Base-by-base conservation (phyloP, 2,888 invertebrate species). In the Ptilodon capucinus region DNA sequence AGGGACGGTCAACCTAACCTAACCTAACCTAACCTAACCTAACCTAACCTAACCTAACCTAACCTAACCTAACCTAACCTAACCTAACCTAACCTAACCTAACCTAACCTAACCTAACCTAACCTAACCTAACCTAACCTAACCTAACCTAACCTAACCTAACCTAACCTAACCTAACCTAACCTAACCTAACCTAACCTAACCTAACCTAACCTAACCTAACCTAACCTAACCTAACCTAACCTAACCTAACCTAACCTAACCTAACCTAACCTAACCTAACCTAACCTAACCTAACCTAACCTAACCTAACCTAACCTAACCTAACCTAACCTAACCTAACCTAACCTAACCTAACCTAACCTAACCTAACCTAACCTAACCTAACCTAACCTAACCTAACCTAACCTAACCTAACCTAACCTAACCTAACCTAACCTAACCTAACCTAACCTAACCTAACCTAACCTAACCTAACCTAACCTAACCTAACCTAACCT, bases 331-430 rank as follows among this genome's bases (percentile, higher is more conserved):
- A 25, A 42, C 25, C 18, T 42, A 43, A 43, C 43, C 32, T 16
- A 43, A 34, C 32, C 34, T 35, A 34, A 32, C 35, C 32, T 34
- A 32, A 32, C 43, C 36, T 34, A 43, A 43, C 43, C 43, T 43
- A 46, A 42, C 42, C 42, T 42, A 42, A 42, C 42, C 42, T 42
- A 42, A 45, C 30, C 46, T 25, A 38, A 39, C 21, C 45, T 28
- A 39, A 28, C 45, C 45, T 28, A 39, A 45, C 44, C 44, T 45
- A 39, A 46, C 46, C 46, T 46, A 46, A 46, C 46, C 46, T 40
- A 46, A 46, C 46, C 46, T 46, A 46, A 46, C 46, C 46, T 46
- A 46, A 46, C 46, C 46, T 40, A 46, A 46, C 46, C 46, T 46
- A 46, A 46, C 46, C 46, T 46, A 46, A 46, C 46, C 46, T 40